Base-by-base conservation (phyloP, 2,113 vertebrate genomes). In the Crypturellus undulatus region DNA sequence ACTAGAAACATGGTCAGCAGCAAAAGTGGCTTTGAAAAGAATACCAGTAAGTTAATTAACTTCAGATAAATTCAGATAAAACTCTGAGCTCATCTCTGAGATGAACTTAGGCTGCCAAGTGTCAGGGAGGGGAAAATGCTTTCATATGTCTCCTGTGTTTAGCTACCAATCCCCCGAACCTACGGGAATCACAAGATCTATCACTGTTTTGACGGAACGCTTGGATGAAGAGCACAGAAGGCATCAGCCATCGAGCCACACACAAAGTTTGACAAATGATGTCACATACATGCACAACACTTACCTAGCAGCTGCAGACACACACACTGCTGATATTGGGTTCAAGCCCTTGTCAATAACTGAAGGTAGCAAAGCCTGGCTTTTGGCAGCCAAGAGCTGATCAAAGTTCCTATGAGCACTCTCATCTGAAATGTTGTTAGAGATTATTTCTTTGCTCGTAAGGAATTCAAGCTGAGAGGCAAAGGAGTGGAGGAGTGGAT, bases 51-150 rank as follows among this genome's bases (percentile, higher is more conserved):
- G 47, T 64, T 76, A 92, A 94, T 76, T 30, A 93, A 72, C 43
- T n/a, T n/a, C n/a, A n/a, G n/a, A n/a, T n/a, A n/a, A 30, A 72
- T 87, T 47, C 62, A 87, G 78, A 72, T 87, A 81, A 82, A 96
- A 72, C 73, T 67, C 71, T 24, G 86, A 89, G 40, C 83, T 90
- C 70, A 76, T 56, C 62, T 85, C 40, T 14, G 49, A 81, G 62
- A 94, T n/a, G 43, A 89, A 84, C 43, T 82, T 76, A 72, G 24
- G 62, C 67, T 92, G 59, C 26, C 72, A 92, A 87, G 43, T 69
- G 77, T 65, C 87, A 94, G 43, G 51, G 77, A 76, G 13, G 13
- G 24, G 21, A 90, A 94, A 87, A 94, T 8, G n/a, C 32, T 86
- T 85, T 94, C 49, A 34, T 70, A 72, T 24, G 30, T 69, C 87